Percentiles rank a stretch among this genome's conserved stretches.
Evolutionary conservation across 2,797 vertebrate genomes (phyloP).

Genomic region (Myoxocephalus aenaeus): DNA sequence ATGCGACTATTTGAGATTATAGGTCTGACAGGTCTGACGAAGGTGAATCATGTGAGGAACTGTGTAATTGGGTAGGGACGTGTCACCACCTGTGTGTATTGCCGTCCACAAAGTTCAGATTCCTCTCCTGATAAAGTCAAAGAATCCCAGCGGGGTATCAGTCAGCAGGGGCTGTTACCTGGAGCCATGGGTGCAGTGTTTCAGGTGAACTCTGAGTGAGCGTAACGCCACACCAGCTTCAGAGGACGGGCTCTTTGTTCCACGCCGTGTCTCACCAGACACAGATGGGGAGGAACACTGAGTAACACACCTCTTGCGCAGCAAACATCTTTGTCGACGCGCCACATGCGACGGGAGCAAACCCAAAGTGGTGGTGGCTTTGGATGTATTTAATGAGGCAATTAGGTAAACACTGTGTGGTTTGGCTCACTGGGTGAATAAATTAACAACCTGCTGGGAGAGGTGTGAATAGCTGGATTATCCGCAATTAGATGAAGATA

Average conservation of each 20-base stretch:
- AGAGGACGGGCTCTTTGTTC: slow-evolving; percentile 79
- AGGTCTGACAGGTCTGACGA: slow-evolving; percentile 44
- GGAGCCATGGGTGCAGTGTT: slow-evolving; percentile 83
- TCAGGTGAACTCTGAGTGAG: slow-evolving; percentile 83
- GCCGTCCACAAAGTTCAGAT: slow-evolving; percentile 79
- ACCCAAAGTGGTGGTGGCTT: slow-evolving; percentile 45
- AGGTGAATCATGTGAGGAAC: slow-evolving; percentile 51
- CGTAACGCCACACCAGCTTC: slow-evolving; percentile 82
- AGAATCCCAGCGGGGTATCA: slow-evolving; percentile 70
- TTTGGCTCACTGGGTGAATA: slow-evolving; percentile 56
- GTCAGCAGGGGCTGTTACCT: slow-evolving; percentile 74
- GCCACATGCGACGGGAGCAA: slow-evolving; percentile 45
- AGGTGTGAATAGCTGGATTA: slow-evolving; percentile 20
- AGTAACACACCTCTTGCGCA: slow-evolving; percentile 59
- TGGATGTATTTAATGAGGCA: slow-evolving; percentile 30
- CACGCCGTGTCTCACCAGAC: slow-evolving; percentile 71
- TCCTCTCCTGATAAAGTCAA: slow-evolving; percentile 71
- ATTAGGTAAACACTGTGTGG: slow-evolving; percentile 60
- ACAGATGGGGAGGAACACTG: slow-evolving; percentile 46
- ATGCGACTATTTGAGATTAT: slow-evolving; percentile 15
- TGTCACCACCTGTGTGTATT: slow-evolving; percentile 76
- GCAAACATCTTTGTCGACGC: slow-evolving; percentile 44
- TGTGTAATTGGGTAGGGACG: slow-evolving; percentile 65
- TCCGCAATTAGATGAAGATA: background rate
- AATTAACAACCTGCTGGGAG: slow-evolving; percentile 21